Conservation (phyloP, 2,888 invertebrate species). For the Galerucella pusilla region DNA sequence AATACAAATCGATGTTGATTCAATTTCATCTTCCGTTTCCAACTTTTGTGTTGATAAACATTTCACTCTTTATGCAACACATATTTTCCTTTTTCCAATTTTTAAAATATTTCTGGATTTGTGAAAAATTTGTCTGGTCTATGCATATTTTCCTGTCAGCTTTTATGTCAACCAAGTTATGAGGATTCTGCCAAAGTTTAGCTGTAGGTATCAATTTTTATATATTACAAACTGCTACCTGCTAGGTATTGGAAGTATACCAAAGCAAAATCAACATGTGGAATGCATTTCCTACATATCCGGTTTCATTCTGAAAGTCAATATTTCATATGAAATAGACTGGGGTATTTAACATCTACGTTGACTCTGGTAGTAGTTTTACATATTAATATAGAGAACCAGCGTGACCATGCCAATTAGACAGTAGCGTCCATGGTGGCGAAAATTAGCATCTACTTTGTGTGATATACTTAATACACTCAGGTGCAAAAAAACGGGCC, state of each 20-base stretch:
- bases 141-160: not conserved
- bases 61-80: no score
- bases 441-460: no score
- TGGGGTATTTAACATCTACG: not conserved
- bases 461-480: no score
- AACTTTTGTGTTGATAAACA: no score
- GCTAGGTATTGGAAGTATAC: constrained; percentile 19
- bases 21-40: no score
- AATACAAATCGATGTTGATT: no score
- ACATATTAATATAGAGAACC: not conserved
- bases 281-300: constrained; percentile 20
- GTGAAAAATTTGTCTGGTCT: no score
- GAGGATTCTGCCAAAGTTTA: not conserved
- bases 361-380: not conserved
- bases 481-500: no score
- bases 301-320: not conserved
- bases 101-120: no score
- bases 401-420: no score
- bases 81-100: no score
- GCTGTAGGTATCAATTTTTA: not conserved
- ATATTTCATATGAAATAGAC: constrained; percentile 5
- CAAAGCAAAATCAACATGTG: constrained; percentile 22
- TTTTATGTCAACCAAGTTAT: not conserved
- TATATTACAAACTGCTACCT: not conserved
- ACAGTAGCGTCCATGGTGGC: no score